Evolutionary conservation across 1,140 invertebrate genomes (phyloP).

Genomic region (Papilio helenus): DNA sequence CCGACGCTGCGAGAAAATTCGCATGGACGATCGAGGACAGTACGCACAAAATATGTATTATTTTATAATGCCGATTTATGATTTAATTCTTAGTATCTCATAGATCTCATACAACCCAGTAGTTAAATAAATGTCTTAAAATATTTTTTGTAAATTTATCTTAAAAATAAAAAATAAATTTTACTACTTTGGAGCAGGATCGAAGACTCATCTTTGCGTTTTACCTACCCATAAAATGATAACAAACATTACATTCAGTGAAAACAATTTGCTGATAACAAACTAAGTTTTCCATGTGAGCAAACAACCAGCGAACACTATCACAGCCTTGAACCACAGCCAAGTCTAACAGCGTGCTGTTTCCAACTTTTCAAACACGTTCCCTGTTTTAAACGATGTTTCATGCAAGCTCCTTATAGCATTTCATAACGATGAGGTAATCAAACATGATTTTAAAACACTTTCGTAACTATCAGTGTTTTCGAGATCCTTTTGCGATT

Average conservation of each 20-base stretch:
- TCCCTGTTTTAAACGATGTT: conserved; percentile 10
- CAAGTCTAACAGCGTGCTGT: background rate
- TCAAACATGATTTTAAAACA: background rate
- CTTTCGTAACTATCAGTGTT: background rate
- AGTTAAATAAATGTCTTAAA: no score
- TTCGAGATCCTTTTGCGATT: no score
- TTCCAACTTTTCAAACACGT: background rate
- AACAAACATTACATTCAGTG: background rate
- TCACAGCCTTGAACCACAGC: conserved; percentile 14
- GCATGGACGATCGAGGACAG: no score
- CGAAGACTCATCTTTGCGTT: background rate
- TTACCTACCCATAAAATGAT: background rate
- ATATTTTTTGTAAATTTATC: no score
- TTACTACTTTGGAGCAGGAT: background rate
- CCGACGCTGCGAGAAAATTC: background rate
- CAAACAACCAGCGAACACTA: background rate
- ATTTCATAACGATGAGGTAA: conserved; percentile 13
- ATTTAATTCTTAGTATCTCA: no score
- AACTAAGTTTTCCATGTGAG: background rate
- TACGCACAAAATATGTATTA: no score
- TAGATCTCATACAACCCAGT: no score
- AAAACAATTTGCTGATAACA: background rate
- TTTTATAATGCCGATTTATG: no score
- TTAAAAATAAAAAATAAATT: background rate
- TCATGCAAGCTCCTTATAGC: background rate